Percentiles rank a stretch among this genome's conserved stretches.
phyloP scores from a whole-genome alignment of 2,888 invertebrate species.

The Drosophila borborema region DNA sequence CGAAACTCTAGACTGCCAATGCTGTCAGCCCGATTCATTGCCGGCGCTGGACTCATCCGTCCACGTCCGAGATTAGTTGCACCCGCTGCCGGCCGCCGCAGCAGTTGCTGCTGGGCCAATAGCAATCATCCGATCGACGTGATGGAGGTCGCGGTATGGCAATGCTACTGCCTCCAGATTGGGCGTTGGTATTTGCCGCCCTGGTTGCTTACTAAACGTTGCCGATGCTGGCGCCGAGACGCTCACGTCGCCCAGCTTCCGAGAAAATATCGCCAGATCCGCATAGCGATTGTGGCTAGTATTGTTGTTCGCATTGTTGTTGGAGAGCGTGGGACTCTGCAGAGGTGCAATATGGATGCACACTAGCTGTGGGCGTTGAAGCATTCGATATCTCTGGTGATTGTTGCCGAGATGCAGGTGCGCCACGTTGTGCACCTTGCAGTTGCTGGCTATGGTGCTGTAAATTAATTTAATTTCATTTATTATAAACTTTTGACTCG shows the following conservation, averaged over 20 bases:
- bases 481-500: neutral
- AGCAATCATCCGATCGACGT: slow-evolving; percentile 89
- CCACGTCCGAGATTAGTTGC: slow-evolving; percentile 83
- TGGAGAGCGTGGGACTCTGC: slow-evolving; percentile 90
- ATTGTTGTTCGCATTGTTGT: slow-evolving; percentile 86
- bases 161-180: slow-evolving; percentile 88
- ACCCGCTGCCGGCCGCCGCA: slow-evolving; percentile 33
- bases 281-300: slow-evolving; percentile 85
- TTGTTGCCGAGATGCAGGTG: slow-evolving; percentile 85
- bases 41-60: slow-evolving; percentile 87
- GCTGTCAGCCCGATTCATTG: slow-evolving; percentile 90
- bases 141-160: slow-evolving; percentile 96
- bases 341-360: slow-evolving; percentile 93
- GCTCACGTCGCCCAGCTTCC: slow-evolving; percentile 92
- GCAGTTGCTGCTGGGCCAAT: slow-evolving; percentile 59
- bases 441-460: slow-evolving; percentile 86
- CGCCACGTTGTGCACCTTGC: slow-evolving; percentile 61
- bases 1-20: slow-evolving; percentile 93
- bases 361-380: slow-evolving; percentile 86
- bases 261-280: slow-evolving; percentile 92
- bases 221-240: slow-evolving; percentile 87
- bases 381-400: slow-evolving; percentile 92
- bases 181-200: slow-evolving; percentile 91
- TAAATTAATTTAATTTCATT: neutral
- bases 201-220: slow-evolving; percentile 82